Percentiles rank a stretch among this genome's conserved stretches.
phyloP scores from a whole-genome alignment of 2,113 vertebrate genomes.

The Myotis lucifugus region DNA sequence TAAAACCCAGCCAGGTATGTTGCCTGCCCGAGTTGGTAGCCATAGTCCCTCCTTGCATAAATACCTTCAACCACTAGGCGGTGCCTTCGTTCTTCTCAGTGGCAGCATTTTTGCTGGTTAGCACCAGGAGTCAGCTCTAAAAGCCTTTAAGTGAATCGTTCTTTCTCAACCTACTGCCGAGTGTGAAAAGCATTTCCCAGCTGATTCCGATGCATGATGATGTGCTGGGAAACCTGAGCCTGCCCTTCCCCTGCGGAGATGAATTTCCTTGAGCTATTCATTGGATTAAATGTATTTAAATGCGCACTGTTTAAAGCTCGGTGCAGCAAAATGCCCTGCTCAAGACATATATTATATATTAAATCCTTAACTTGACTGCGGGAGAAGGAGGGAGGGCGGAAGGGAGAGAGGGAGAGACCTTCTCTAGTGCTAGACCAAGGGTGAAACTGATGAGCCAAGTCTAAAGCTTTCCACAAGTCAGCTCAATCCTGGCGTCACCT shows the following conservation, averaged over 20 bases:
- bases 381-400: neutral
- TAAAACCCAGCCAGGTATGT: neutral
- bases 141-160: slow-evolving; percentile 47
- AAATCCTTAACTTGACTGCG: slow-evolving; percentile 68
- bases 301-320: slow-evolving; percentile 68
- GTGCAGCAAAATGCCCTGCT: slow-evolving; percentile 61
- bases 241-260: slow-evolving; percentile 62
- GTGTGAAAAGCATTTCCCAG: slow-evolving; percentile 36
- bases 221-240: slow-evolving; percentile 60
- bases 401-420: neutral
- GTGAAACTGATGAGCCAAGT: neutral
- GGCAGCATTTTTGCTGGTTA: neutral
- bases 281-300: slow-evolving; percentile 76
- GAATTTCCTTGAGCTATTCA: slow-evolving; percentile 77
- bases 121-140: neutral
- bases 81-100: slow-evolving; percentile 55
- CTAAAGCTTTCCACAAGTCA: neutral
- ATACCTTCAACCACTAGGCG: slow-evolving; percentile 74
- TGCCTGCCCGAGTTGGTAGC: neutral
- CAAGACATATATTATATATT: slow-evolving; percentile 62
- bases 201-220: slow-evolving; percentile 35
- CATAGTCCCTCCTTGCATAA: neutral
- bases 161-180: slow-evolving; percentile 44
- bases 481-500: neutral
- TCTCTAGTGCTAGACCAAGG: neutral